phyloP scores from a whole-genome alignment of 35 echinoderm and acorn worm species.

The Diadema setosum region DNA sequence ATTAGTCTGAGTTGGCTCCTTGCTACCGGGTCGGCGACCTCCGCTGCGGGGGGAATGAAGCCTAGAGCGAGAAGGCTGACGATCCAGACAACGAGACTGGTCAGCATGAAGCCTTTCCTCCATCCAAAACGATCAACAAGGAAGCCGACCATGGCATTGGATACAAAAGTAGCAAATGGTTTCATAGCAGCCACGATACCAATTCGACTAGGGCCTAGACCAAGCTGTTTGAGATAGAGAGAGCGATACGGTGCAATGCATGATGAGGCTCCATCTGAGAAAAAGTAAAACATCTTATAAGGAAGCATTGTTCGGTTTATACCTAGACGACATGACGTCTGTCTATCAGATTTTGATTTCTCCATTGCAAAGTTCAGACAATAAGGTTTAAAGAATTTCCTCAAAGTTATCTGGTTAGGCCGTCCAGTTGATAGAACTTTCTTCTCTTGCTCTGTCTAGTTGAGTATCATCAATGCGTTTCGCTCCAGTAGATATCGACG shows the following conservation, averaged over 20 bases:
- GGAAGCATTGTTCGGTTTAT: constrained; percentile 59
- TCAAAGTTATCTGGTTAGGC: too few species aligned
- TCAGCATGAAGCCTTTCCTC: constrained; percentile 21
- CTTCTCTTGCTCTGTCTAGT: too few species aligned
- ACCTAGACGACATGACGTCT: neutral
- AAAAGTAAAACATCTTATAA: constrained; percentile 70
- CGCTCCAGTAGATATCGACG: too few species aligned
- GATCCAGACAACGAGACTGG: constrained; percentile 45
- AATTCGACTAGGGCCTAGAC: constrained; percentile 45
- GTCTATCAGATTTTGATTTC: too few species aligned
- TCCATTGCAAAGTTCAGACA: too few species aligned
- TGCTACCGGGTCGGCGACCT: neutral
- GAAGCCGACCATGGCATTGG: constrained; percentile 36
- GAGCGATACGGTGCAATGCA: constrained; percentile 55
- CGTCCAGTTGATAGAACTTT: too few species aligned
- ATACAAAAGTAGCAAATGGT: constrained; percentile 53
- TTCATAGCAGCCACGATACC: constrained; percentile 55
- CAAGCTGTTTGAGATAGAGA: constrained; percentile 62
- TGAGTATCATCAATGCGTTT: too few species aligned
- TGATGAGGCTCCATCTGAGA: constrained; percentile 50
- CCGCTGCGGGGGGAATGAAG: constrained; percentile 23
- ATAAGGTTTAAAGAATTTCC: too few species aligned
- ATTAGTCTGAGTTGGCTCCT: neutral
- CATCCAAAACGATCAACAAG: constrained; percentile 44
- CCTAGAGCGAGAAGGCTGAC: constrained; percentile 18